Percentiles rank a stretch among this genome's conserved stretches.
Conservation (phyloP, 2,113 vertebrate species). For the Irena cyanogastra region DNA sequence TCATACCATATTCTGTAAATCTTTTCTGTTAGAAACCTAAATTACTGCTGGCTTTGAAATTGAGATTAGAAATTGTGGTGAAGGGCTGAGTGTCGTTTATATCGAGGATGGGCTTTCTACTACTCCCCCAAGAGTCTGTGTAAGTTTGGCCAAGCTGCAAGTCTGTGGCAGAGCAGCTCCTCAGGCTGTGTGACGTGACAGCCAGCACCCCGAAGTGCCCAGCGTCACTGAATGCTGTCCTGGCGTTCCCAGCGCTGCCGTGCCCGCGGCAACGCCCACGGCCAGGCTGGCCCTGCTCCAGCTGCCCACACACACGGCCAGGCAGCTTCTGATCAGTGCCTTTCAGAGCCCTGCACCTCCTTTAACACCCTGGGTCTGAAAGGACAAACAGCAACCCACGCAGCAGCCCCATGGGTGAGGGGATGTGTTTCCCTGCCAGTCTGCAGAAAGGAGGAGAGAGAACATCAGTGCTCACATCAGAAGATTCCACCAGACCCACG, state of each 20-base stretch:
- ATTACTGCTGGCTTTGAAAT: not conserved
- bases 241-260: fast-evolving
- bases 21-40: not conserved
- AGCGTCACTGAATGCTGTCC: fast-evolving
- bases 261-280: fast-evolving
- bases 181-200: not conserved
- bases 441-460: not conserved
- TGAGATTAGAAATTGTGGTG: not conserved
- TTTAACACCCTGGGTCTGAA: not conserved
- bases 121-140: not conserved
- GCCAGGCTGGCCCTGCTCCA: not conserved
- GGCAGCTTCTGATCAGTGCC: not conserved
- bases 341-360: not conserved
- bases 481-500: not conserved
- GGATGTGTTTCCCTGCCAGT: not conserved
- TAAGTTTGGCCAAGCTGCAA: not conserved
- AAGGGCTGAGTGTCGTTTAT: not conserved
- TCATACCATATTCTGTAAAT: not conserved
- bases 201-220: fast-evolving
- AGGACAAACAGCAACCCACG: not conserved
- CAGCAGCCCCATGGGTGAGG: fast-evolving
- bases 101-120: not conserved
- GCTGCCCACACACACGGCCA: not conserved
- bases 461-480: fast-evolving
- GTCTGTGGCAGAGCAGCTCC: not conserved